These are phyloP conservation scores for Odocoileus virginianus DNA, from an alignment of 2,113 vertebrate species.

Conservation along the genomic window DNA sequence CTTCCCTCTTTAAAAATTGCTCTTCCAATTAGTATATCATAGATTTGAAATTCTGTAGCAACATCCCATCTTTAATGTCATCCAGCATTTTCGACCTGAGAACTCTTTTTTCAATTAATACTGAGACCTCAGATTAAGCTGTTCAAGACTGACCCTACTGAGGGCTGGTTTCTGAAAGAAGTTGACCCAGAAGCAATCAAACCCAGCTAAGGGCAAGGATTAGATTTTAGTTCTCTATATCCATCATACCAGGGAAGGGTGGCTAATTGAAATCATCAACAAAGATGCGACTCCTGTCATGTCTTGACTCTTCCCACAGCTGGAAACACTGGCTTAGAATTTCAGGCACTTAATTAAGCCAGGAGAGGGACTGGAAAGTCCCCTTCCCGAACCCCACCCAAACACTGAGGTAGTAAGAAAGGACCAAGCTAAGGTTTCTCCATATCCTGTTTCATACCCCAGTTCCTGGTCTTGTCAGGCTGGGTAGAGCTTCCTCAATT, in stretches of 20 bases:
- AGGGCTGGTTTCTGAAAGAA: background rate
- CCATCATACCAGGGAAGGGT: background rate
- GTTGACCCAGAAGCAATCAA: background rate
- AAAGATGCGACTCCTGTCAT: background rate
- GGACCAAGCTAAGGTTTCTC: background rate
- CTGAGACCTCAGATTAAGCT: background rate
- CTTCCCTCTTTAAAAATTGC: background rate
- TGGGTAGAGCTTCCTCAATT: background rate
- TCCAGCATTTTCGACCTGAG: background rate
- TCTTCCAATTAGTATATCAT: background rate
- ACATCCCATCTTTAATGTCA: background rate
- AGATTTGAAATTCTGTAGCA: background rate
- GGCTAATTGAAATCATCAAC: too few species aligned
- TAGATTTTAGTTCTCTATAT: background rate
- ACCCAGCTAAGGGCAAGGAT: background rate
- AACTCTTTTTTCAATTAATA: background rate
- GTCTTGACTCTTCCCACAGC: background rate
- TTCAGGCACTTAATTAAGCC: background rate
- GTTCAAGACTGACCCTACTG: background rate
- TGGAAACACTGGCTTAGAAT: background rate
- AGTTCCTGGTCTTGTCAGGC: background rate
- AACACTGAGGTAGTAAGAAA: background rate
- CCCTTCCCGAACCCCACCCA: fast-evolving
- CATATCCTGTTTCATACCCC: background rate
- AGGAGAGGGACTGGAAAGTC: background rate